These are phyloP conservation scores for Noctua pronuba DNA, from an alignment of 2,888 invertebrate genomes.

Conservation along the genomic window DNA sequence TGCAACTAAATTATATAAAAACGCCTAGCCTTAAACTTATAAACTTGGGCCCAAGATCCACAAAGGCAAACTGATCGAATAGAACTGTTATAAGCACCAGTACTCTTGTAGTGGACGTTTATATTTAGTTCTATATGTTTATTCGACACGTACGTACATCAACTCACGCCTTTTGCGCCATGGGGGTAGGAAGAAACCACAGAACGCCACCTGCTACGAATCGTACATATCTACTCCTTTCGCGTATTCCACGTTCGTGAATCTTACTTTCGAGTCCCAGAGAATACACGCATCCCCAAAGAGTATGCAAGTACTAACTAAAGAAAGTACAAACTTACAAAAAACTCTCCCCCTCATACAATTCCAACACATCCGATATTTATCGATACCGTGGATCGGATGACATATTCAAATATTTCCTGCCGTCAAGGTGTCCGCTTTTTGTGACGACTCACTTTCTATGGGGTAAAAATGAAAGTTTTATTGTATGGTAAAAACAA, in stretches of 20 bases:
- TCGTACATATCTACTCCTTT: too few relatives aligned
- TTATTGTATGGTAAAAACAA: slow-evolving; percentile 13
- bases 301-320: not conserved
- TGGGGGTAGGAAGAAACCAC: too few relatives aligned
- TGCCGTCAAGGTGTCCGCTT: slow-evolving; percentile 58
- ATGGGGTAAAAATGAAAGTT: slow-evolving; percentile 58
- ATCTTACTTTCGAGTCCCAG: not conserved
- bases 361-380: slow-evolving; percentile 43
- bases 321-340: slow-evolving; percentile 19
- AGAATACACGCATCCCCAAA: not conserved
- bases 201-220: too few relatives aligned
- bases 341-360: slow-evolving; percentile 18
- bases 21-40: too few relatives aligned
- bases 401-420: slow-evolving; percentile 63
- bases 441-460: slow-evolving; percentile 60
- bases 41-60: too few relatives aligned
- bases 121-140: too few relatives aligned
- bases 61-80: too few relatives aligned
- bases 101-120: too few relatives aligned
- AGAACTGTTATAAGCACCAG: too few relatives aligned
- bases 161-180: not conserved
- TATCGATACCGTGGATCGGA: slow-evolving; percentile 56
- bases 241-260: too few relatives aligned
- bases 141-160: too few relatives aligned
- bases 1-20: too few relatives aligned